phyloP scores from a whole-genome alignment of 1,140 invertebrate genomes.

The Drosophila albomicans region DNA sequence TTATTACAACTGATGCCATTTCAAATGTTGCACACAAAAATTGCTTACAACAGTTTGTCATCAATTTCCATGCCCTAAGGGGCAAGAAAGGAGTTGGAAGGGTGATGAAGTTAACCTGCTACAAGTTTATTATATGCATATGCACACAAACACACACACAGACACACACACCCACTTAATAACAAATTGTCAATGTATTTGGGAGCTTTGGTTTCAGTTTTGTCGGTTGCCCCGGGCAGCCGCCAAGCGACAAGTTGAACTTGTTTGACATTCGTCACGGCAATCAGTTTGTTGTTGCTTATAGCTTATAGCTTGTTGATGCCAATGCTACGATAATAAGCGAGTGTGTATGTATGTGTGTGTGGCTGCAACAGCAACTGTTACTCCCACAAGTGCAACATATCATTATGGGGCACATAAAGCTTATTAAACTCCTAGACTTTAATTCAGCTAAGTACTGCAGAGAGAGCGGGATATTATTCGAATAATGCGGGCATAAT shows the following conservation, averaged over 20 bases:
- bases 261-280: constrained; percentile 71
- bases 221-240: constrained; percentile 72
- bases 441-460: constrained; percentile 47
- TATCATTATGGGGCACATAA: constrained; percentile 50
- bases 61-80: not conserved
- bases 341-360: too few relatives aligned
- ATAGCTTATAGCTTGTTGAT: constrained; percentile 14
- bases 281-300: constrained; percentile 34
- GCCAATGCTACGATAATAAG: constrained; percentile 25
- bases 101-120: not conserved
- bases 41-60: constrained; percentile 4
- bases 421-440: constrained; percentile 68
- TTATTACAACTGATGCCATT: too few relatives aligned
- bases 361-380: not conserved
- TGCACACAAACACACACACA: not conserved
- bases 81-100: not conserved
- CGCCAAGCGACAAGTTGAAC: constrained; percentile 55
- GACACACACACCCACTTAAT: constrained; percentile 17
- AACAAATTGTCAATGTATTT: constrained; percentile 42
- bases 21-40: not conserved
- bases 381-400: constrained; percentile 22
- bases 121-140: constrained; percentile 14
- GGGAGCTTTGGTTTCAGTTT: constrained; percentile 47
- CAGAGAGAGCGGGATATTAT: constrained; percentile 4
- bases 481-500: constrained; percentile 78